Conservation (phyloP, 1,140 invertebrate genomes). For the Neodiprion virginianus region DNA sequence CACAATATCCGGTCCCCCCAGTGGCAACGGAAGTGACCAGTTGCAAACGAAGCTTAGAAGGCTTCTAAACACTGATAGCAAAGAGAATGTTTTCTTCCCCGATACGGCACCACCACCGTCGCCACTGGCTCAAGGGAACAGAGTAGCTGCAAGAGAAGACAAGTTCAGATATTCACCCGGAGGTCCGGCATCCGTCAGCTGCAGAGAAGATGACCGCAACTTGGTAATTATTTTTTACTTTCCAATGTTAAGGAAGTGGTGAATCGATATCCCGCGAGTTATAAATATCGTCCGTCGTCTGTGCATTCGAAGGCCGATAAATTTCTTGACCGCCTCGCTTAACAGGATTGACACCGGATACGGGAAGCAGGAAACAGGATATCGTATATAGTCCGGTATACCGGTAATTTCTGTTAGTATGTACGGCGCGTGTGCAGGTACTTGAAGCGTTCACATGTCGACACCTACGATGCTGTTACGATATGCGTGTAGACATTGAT, state of each 20-base stretch:
- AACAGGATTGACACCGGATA: neutral
- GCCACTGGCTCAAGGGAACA: constrained; percentile 31
- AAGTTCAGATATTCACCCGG: constrained; percentile 54
- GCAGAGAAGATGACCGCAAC: constrained; percentile 47
- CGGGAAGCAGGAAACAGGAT: constrained; percentile 3
- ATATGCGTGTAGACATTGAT: no score
- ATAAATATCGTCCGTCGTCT: no score
- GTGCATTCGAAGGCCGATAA: no score
- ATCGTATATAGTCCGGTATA: neutral
- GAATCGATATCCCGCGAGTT: no score
- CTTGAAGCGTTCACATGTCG: no score
- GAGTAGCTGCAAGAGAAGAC: constrained; percentile 40
- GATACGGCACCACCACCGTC: constrained; percentile 36
- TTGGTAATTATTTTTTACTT: neutral
- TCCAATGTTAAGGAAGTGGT: no score
- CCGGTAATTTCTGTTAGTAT: neutral
- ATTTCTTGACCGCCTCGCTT: no score
- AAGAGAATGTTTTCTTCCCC: constrained; percentile 65
- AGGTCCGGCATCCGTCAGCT: constrained; percentile 47
- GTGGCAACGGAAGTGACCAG: constrained; percentile 65
- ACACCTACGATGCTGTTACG: no score
- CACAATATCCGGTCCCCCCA: constrained; percentile 52
- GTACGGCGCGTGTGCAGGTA: neutral
- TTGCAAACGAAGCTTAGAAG: constrained; percentile 80
- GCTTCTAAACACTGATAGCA: constrained; percentile 76